Evolutionary conservation across 1,140 invertebrate genomes (phyloP).

Genomic region (Zophobas atratus): DNA sequence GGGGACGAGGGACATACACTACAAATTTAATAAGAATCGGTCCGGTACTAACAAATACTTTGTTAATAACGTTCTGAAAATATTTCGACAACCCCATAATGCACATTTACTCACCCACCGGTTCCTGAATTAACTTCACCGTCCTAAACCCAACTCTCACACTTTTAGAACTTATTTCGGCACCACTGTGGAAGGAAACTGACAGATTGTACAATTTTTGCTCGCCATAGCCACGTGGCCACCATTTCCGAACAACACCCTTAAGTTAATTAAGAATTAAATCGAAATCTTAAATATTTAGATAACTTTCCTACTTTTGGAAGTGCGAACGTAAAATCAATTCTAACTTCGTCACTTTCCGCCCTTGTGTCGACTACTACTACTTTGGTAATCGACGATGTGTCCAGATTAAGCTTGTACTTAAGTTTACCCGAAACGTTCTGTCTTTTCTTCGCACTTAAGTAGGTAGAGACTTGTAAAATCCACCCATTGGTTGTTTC

Average conservation of each 20-base stretch:
- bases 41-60: no score
- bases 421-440: background rate
- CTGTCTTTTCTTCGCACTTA: slow-evolving; percentile 44
- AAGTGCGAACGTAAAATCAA: no score
- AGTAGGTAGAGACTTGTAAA: slow-evolving; percentile 64
- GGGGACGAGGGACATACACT: no score
- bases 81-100: background rate
- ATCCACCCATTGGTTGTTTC: slow-evolving; percentile 65
- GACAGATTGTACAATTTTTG: slow-evolving; percentile 84
- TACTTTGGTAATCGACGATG: no score
- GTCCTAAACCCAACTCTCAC: slow-evolving; percentile 89
- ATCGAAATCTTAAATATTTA: no score
- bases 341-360: no score
- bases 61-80: no score
- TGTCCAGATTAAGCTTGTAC: no score
- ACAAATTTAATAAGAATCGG: no score
- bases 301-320: background rate
- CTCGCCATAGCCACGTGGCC: slow-evolving; percentile 93
- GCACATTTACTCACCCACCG: slow-evolving; percentile 68
- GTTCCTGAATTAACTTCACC: slow-evolving; percentile 83
- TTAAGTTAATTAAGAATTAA: background rate
- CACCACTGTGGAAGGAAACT: slow-evolving; percentile 68
- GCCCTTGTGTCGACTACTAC: no score
- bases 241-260: slow-evolving; percentile 76
- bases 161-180: slow-evolving; percentile 67